Conservation (phyloP, 2,888 invertebrate species). For the Colletes collaris region DNA sequence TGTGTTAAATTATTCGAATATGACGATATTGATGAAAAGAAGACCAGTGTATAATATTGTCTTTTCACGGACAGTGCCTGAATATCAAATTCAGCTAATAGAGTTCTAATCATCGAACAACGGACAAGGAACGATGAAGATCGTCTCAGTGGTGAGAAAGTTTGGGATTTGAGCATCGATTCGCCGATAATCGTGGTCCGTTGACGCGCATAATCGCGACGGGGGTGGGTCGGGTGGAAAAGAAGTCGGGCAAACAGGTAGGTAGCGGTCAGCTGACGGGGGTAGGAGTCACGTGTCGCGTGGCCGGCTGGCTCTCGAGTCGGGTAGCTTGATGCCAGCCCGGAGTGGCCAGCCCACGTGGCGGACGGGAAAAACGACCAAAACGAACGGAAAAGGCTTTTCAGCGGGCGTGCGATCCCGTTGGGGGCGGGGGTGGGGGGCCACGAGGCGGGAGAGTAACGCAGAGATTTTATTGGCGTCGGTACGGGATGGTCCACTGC, state of each 20-base stretch:
- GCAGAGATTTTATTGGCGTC: constrained; percentile 73
- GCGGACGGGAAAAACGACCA: constrained; percentile 56
- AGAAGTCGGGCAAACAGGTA: constrained; percentile 57
- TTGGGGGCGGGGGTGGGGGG: constrained; percentile 45
- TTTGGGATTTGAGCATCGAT: too few species aligned
- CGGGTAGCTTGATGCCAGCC: constrained; percentile 37
- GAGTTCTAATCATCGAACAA: too few species aligned
- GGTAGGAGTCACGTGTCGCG: constrained; percentile 68
- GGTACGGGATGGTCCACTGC: constrained; percentile 79
- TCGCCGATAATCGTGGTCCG: too few species aligned
- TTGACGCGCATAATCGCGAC: too few species aligned
- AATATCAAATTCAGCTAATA: too few species aligned
- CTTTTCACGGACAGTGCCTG: too few species aligned
- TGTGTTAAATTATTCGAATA: too few species aligned
- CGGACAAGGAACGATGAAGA: too few species aligned
- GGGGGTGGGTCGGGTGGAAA: neutral
- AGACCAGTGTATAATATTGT: too few species aligned
- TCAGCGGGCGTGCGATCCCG: constrained; percentile 46
- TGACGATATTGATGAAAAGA: too few species aligned
- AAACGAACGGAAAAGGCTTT: constrained; percentile 54
- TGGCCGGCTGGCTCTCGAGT: constrained; percentile 50
- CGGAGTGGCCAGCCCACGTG: constrained; percentile 63
- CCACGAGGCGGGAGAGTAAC: constrained; percentile 62
- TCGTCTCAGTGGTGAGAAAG: too few species aligned
- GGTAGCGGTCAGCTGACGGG: constrained; percentile 62